phyloP scores from a whole-genome alignment of 1,140 invertebrate genomes.

The Calephelis virginiensis region DNA sequence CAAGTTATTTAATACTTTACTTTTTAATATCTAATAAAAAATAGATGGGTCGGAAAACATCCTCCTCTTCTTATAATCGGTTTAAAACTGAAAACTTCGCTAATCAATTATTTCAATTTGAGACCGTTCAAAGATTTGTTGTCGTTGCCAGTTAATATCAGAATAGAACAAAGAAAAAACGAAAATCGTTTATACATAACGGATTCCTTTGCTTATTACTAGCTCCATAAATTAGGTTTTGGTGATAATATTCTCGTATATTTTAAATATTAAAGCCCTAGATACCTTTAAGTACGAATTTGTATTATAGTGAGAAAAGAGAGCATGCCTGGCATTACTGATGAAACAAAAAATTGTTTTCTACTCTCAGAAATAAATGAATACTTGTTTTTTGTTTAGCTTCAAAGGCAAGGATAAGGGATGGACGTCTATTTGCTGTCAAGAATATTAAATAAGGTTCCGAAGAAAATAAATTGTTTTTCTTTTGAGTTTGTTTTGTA shows the following conservation, averaged over 20 bases:
- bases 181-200: no score
- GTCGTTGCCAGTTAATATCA: no score
- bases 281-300: neutral
- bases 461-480: conserved; percentile 11
- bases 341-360: conserved; percentile 4
- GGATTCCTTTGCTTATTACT: no score
- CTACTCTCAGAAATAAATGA: conserved; percentile 7
- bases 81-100: no score
- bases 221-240: no score
- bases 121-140: neutral
- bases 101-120: neutral
- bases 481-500: no score
- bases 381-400: neutral
- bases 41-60: no score
- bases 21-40: no score
- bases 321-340: neutral
- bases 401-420: conserved; percentile 3
- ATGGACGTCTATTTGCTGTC: neutral
- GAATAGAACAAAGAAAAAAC: no score
- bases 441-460: conserved; percentile 16
- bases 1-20: no score
- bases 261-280: neutral
- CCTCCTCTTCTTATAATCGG: no score
- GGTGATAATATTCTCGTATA: no score
- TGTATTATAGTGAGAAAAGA: conserved; percentile 1